A percentile compares a stretch with the other conserved stretches of the same genome.
Evolutionary conservation across 2,797 vertebrate species (phyloP).

Genomic region (Scolopax rusticola): DNA sequence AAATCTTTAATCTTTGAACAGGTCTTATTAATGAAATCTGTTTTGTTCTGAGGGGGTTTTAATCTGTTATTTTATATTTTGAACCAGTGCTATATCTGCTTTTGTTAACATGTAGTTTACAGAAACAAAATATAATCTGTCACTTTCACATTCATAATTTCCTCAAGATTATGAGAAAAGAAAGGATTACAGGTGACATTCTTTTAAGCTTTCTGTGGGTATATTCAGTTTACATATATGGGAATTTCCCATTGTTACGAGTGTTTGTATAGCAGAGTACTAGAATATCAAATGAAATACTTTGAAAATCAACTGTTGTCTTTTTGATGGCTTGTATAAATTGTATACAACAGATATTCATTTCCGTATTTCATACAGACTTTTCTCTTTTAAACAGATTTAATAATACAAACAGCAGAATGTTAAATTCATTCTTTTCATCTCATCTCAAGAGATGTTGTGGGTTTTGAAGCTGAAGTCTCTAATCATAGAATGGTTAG

Average conservation of each 20-base stretch:
- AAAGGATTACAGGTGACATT: background rate
- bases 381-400: background rate
- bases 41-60: background rate
- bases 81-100: background rate
- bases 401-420: background rate
- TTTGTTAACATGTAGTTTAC: background rate
- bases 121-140: background rate
- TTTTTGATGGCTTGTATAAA: background rate
- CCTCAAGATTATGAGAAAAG: background rate
- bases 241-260: background rate
- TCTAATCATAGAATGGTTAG: background rate
- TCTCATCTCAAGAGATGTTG: background rate
- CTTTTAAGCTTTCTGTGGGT: background rate
- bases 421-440: background rate
- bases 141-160: constrained; percentile 20
- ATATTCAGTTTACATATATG: background rate
- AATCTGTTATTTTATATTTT: background rate
- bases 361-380: background rate
- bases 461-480: background rate
- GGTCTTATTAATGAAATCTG: background rate
- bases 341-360: background rate
- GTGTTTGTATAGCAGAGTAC: background rate
- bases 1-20: background rate
- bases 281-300: background rate
- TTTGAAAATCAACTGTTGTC: background rate